phyloP scores from a whole-genome alignment of 64 coral and sea anemone species.

The Astreopora myriophthalma region DNA sequence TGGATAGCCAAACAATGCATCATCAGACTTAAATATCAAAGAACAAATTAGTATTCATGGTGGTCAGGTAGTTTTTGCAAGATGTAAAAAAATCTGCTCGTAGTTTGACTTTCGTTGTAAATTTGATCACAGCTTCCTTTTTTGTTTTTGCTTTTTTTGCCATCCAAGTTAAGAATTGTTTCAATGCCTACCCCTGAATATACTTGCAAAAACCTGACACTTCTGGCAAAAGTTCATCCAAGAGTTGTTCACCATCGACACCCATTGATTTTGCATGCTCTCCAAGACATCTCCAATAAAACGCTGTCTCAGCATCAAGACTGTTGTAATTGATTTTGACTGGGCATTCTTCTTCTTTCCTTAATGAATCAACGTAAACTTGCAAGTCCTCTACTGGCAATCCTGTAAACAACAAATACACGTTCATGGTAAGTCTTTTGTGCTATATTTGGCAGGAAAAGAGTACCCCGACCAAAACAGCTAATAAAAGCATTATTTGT shows the following conservation, averaged over 20 bases:
- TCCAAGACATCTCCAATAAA: constrained; percentile 93
- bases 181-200: constrained; percentile 95
- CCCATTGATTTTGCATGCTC: constrained; percentile 79
- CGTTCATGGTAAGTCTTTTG: background rate
- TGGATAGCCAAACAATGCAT: too few species aligned
- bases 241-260: constrained; percentile 62
- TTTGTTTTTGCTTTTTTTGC: too few species aligned
- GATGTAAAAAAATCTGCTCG: too few species aligned
- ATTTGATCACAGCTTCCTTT: too few species aligned
- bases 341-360: constrained; percentile 4
- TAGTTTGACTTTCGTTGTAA: too few species aligned
- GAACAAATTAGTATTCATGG: too few species aligned
- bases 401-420: background rate
- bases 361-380: constrained; percentile 30
- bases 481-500: too few species aligned
- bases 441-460: background rate
- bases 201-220: constrained; percentile 93
- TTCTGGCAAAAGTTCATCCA: constrained; percentile 86
- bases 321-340: constrained; percentile 64
- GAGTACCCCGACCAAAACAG: too few species aligned
- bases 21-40: too few species aligned
- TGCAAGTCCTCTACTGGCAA: constrained; percentile 59
- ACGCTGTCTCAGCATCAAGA: constrained; percentile 70
- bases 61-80: too few species aligned
- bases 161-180: too few species aligned